Evolutionary conservation across 2,797 vertebrate genomes (phyloP).

Genomic region (Sus cebifrons): DNA sequence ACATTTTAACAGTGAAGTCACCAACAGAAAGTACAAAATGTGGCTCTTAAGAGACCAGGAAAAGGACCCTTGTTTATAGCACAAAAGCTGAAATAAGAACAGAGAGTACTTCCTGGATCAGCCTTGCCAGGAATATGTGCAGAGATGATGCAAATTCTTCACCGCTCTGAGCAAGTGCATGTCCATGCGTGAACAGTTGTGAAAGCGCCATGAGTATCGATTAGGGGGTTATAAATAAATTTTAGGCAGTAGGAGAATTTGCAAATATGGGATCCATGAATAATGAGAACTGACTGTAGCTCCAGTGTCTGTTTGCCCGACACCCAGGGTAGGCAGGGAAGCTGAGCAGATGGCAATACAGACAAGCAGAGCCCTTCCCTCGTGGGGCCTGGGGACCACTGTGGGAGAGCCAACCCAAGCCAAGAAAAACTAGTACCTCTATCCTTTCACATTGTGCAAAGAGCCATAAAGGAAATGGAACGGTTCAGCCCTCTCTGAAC

Average conservation of each 20-base stretch:
- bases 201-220: neutral
- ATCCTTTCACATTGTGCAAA: neutral
- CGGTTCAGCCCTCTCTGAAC: neutral
- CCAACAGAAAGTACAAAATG: neutral
- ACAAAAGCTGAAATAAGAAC: neutral
- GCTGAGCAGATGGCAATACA: neutral
- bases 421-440: neutral
- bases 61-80: neutral
- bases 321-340: neutral
- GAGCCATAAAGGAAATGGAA: neutral
- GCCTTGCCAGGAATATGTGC: neutral
- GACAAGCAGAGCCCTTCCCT: neutral
- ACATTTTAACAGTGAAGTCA: neutral
- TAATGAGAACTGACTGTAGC: neutral
- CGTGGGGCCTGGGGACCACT: neutral
- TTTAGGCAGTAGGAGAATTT: neutral
- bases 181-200: too few relatives aligned
- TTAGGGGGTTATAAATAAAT: neutral
- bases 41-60: neutral
- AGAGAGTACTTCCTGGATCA: neutral
- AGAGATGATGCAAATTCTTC: too few relatives aligned
- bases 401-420: neutral
- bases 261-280: neutral
- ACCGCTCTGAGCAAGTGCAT: neutral
- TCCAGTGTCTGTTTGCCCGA: neutral